phyloP scores from a whole-genome alignment of 2,888 invertebrate genomes.

The Melolontha melolontha region DNA sequence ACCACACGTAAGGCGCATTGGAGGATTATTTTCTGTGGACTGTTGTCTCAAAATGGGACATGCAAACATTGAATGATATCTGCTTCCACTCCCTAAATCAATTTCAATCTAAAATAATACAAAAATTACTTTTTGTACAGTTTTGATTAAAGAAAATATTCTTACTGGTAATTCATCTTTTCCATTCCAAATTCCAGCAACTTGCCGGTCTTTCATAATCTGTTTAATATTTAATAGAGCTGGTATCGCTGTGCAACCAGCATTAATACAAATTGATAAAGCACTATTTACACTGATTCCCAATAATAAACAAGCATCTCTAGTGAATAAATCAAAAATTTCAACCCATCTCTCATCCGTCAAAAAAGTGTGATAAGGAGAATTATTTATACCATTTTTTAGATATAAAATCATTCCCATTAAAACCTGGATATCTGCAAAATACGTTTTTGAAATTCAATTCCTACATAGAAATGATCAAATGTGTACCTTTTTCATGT shows the following conservation, averaged over 20 bases:
- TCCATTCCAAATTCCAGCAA: slow-evolving; percentile 94
- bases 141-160: slow-evolving; percentile 44
- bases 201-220: slow-evolving; percentile 90
- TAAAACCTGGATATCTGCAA: slow-evolving; percentile 81
- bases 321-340: slow-evolving; percentile 89
- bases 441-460: slow-evolving; percentile 19
- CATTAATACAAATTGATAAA: slow-evolving; percentile 90
- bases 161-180: slow-evolving; percentile 95
- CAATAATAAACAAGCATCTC: slow-evolving; percentile 91
- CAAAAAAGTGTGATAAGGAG: slow-evolving; percentile 82
- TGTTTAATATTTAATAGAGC: slow-evolving; percentile 94
- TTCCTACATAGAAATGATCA: slow-evolving; percentile 1
- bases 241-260: slow-evolving; percentile 94
- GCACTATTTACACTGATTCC: slow-evolving; percentile 92
- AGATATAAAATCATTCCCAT: slow-evolving; percentile 89
- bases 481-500: slow-evolving; percentile 76
- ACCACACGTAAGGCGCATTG: slow-evolving; percentile 96
- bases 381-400: slow-evolving; percentile 80
- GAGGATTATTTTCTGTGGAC: slow-evolving; percentile 95
- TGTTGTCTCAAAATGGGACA: slow-evolving; percentile 98
- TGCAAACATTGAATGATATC: slow-evolving; percentile 98
- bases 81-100: slow-evolving; percentile 89
- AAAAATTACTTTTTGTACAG: slow-evolving; percentile 13
- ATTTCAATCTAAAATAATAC: slow-evolving; percentile 84
- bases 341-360: slow-evolving; percentile 86